Percentiles rank a stretch among this genome's conserved stretches.
Conservation (phyloP, 2,888 invertebrate genomes). For the Micropterix aruncella region DNA sequence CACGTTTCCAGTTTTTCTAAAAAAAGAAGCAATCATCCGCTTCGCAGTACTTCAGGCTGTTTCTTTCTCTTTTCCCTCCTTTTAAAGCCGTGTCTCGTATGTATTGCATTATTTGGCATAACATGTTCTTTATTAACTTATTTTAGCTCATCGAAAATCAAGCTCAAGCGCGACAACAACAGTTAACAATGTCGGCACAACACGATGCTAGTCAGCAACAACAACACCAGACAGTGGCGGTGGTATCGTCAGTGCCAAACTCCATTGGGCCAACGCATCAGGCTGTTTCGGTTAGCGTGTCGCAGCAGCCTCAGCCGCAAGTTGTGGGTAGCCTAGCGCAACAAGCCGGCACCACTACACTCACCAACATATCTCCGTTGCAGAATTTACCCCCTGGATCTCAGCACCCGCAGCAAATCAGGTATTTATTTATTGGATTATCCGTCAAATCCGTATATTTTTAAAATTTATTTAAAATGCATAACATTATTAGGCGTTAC, state of each 20-base stretch:
- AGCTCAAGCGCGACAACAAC: slow-evolving; percentile 26
- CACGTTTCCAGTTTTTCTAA: no score
- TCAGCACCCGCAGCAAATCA: slow-evolving; percentile 45
- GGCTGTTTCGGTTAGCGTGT: not conserved
- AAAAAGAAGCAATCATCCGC: no score
- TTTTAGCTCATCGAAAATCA: slow-evolving; percentile 33
- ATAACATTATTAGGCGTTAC: no score
- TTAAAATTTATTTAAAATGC: slow-evolving; percentile 6
- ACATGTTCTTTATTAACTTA: no score
- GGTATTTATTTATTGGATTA: slow-evolving; percentile 19
- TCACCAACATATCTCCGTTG: slow-evolving; percentile 65
- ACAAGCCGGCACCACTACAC: slow-evolving; percentile 41
- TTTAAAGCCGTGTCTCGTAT: no score
- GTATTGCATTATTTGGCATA: no score
- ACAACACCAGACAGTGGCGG: slow-evolving; percentile 35
- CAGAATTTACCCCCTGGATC: slow-evolving; percentile 45
- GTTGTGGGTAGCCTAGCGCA: slow-evolving; percentile 23
- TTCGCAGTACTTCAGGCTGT: no score
- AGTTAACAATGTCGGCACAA: slow-evolving; percentile 30
- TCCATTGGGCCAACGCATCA: slow-evolving; percentile 25
- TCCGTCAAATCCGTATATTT: no score
- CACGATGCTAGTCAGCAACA: slow-evolving; percentile 33
- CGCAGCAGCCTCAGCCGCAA: slow-evolving; percentile 20
- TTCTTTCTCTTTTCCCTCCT: no score
- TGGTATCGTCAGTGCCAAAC: slow-evolving; percentile 36